These are phyloP conservation scores for Caenorhabditis becei DNA, from an alignment of 2,888 invertebrate species.

Conservation along the genomic window DNA sequence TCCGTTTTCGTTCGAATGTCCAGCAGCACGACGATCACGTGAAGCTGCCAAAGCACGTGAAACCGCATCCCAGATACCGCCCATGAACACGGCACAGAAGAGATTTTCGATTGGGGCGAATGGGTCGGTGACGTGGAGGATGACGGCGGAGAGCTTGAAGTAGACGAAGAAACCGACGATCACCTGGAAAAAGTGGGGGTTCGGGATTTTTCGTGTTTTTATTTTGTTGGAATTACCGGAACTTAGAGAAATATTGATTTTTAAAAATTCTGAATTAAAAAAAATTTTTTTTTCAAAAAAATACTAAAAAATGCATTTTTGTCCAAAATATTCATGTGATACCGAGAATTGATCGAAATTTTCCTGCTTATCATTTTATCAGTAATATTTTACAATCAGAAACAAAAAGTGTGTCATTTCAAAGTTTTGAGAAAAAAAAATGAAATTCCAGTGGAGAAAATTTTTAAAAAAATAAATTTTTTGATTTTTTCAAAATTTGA, in stretches of 20 bases:
- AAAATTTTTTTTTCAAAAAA: neutral
- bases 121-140: conserved; percentile 97
- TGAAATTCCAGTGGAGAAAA: too few species aligned
- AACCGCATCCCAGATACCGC: conserved; percentile 98
- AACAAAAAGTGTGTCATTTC: too few species aligned
- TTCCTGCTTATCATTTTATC: too few species aligned
- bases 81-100: conserved; percentile 95
- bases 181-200: conserved; percentile 61
- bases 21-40: conserved; percentile 70
- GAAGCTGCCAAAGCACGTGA: conserved; percentile 73
- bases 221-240: neutral
- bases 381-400: neutral
- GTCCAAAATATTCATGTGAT: too few species aligned
- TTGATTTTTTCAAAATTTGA: neutral
- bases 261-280: neutral
- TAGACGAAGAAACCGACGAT: conserved; percentile 82
- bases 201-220: neutral
- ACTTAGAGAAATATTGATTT: neutral
- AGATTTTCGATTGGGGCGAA: conserved; percentile 99
- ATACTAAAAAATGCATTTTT: too few species aligned
- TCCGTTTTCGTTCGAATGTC: conserved; percentile 74
- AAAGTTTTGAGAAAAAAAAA: too few species aligned
- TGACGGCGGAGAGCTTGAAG: conserved; percentile 90
- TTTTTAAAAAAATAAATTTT: neutral
- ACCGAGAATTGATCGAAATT: too few species aligned